phyloP scores from a whole-genome alignment of 2,113 vertebrate genomes.

The Halichoeres trimaculatus region DNA sequence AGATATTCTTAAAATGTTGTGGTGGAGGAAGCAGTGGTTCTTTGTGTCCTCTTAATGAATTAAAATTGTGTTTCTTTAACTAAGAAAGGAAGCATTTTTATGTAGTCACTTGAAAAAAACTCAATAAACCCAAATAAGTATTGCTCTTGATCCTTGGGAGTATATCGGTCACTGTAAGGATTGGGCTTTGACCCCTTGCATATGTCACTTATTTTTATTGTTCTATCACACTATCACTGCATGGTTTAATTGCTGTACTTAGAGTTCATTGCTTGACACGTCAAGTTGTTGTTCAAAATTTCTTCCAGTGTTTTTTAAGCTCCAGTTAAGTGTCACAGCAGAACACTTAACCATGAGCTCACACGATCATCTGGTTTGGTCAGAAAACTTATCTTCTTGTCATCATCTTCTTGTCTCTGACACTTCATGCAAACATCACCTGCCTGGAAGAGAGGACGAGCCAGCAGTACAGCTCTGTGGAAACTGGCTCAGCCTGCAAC shows the following conservation, averaged over 20 bases:
- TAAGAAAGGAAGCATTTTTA: too few species aligned
- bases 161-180: background rate
- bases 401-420: slow-evolving; percentile 36
- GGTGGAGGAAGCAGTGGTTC: background rate
- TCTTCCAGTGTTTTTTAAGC: background rate
- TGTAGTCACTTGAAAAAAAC: background rate
- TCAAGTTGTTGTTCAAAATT: background rate
- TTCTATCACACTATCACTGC: slow-evolving; percentile 13
- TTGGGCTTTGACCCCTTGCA: slow-evolving; percentile 51
- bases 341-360: background rate
- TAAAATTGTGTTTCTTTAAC: too few species aligned
- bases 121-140: too few species aligned
- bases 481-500: slow-evolving; percentile 72
- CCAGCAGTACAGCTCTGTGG: slow-evolving; percentile 52
- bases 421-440: slow-evolving; percentile 28
- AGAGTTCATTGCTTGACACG: background rate
- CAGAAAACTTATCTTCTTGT: slow-evolving; percentile 21
- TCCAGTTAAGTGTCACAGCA: background rate
- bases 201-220: slow-evolving; percentile 23
- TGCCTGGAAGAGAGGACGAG: slow-evolving; percentile 46
- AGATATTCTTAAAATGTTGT: too few species aligned
- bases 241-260: slow-evolving; percentile 38
- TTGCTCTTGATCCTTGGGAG: background rate
- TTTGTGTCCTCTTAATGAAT: background rate
- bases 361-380: slow-evolving; percentile 24